A percentile compares a stretch with the other conserved stretches of the same genome.
Conservation (phyloP, 2,888 invertebrate genomes). For the Scrobipalpa atriplicella region DNA sequence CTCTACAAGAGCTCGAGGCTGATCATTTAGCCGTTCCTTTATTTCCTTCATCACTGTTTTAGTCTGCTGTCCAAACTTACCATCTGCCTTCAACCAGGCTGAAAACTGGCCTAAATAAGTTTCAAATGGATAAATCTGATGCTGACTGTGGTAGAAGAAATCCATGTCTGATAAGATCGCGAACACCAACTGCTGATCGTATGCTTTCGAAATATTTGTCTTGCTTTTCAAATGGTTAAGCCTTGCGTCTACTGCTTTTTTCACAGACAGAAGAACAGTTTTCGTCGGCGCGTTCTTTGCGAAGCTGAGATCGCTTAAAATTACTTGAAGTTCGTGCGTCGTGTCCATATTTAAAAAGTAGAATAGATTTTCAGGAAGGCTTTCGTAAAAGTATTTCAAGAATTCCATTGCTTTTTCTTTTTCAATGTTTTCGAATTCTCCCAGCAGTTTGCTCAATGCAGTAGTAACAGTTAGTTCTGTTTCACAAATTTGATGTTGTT, state of each 20-base stretch:
- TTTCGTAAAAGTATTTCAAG: conserved; percentile 43
- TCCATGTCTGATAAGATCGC: conserved; percentile 67
- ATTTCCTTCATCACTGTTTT: conserved; percentile 42
- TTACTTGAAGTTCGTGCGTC: conserved; percentile 54
- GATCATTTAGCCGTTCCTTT: neutral
- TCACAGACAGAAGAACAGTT: conserved; percentile 49
- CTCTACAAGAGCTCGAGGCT: conserved; percentile 22
- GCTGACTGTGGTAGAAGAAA: conserved; percentile 50
- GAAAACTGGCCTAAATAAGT: conserved; percentile 49
- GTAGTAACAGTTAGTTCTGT: conserved; percentile 52
- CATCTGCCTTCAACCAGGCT: conserved; percentile 46
- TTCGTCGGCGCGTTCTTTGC: conserved; percentile 52
- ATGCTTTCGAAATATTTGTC: conserved; percentile 39
- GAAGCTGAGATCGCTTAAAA: conserved; percentile 63
- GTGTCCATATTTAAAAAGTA: conserved; percentile 52
- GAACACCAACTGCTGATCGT: conserved; percentile 55
- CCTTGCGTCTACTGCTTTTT: conserved; percentile 50
- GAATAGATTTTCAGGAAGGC: conserved; percentile 47
- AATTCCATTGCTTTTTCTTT: conserved; percentile 50
- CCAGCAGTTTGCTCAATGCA: conserved; percentile 49
- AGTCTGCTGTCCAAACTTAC: conserved; percentile 42
- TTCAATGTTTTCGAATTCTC: conserved; percentile 42
- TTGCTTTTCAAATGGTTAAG: conserved; percentile 40
- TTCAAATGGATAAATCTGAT: conserved; percentile 51
- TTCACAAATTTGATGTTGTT: conserved; percentile 51